Evolutionary conservation across 2,888 invertebrate genomes (phyloP), one percentile per base, ranked within the genome.

Genomic region (Eudemis profundana): DNA sequence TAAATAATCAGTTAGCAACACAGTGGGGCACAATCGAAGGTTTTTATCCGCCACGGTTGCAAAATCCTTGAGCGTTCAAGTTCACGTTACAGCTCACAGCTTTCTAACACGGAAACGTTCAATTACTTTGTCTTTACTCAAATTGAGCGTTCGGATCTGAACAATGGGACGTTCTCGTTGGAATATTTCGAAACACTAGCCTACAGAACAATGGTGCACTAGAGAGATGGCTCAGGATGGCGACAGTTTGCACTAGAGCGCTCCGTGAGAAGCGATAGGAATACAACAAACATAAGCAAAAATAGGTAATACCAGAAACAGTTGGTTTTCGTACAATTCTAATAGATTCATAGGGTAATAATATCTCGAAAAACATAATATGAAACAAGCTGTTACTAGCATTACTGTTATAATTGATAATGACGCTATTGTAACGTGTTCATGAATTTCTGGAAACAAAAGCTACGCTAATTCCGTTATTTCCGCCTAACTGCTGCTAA

Each of bases 41-140:
- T 65, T 38, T 46, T 53, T 14, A 60, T 65, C 65, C 51, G 65
- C 53, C 60, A 65, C 65, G 60, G 73, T 73, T 68, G 64, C 66
- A 51, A 71, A 71, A 71, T 76, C 76, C 76, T 77, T 77, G 77
- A 71, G 71, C 74, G 72, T 76, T 79, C 74, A 75, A 78, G 74
- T 75, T 70, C 70, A 67, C 67, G 71, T 77, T 77, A 74, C 70
- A 65, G 74, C 75, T 75, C 66, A 71, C 70, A 69, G 67, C 68
- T 69, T 62, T 66, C 62, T 40, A 33, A 68, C 61, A 53, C 63
- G 46, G 65, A 68, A 67, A 67, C 62, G 57, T 57, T 53, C 49
- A 49, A 57, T 51, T 57, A 62, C 49, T 63, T 67, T 62, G 57
- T 61, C 53, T 67, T 50, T 61, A 54, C 50, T 44, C 50, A 56